Conservation (phyloP, 2,888 invertebrate species). For the Ptychoptera contaminata region DNA sequence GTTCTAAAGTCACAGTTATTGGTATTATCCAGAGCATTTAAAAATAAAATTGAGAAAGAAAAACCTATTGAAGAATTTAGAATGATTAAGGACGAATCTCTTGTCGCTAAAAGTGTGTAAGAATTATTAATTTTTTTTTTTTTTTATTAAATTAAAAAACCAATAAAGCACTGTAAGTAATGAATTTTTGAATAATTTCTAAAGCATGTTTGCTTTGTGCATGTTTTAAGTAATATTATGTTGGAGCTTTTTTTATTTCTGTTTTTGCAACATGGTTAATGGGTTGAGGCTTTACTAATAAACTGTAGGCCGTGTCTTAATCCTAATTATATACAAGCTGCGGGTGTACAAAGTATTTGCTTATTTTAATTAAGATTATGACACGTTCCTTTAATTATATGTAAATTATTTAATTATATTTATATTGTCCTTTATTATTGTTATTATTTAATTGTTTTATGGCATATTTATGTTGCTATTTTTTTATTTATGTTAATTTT, state of each 20-base stretch:
- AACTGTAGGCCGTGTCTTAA: neutral
- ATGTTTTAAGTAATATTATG: neutral
- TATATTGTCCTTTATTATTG: slow-evolving; percentile 3
- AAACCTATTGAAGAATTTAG: too few species aligned
- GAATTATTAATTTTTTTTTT: too few species aligned
- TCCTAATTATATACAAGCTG: neutral
- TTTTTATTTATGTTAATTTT: slow-evolving; percentile 11
- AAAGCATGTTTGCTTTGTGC: too few species aligned
- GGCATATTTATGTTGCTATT: too few species aligned
- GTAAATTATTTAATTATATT: neutral
- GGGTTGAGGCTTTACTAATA: slow-evolving; percentile 1
- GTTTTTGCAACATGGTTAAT: slow-evolving; percentile 9
- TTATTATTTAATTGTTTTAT: too few species aligned
- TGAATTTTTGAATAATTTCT: neutral
- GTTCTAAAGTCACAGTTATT: too few species aligned
- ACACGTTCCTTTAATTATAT: neutral
- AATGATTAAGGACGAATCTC: too few species aligned
- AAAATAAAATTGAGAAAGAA: too few species aligned
- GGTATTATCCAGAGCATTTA: too few species aligned
- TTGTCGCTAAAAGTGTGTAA: too few species aligned
- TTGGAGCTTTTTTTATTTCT: neutral
- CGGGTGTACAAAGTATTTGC: too few species aligned
- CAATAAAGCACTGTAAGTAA: slow-evolving; percentile 1
- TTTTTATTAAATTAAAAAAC: too few species aligned
- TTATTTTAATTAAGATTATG: neutral